Evolutionary conservation across 2,113 vertebrate species (phyloP), one percentile per base, ranked within the genome.

Genomic region (Macquaria australasica): DNA sequence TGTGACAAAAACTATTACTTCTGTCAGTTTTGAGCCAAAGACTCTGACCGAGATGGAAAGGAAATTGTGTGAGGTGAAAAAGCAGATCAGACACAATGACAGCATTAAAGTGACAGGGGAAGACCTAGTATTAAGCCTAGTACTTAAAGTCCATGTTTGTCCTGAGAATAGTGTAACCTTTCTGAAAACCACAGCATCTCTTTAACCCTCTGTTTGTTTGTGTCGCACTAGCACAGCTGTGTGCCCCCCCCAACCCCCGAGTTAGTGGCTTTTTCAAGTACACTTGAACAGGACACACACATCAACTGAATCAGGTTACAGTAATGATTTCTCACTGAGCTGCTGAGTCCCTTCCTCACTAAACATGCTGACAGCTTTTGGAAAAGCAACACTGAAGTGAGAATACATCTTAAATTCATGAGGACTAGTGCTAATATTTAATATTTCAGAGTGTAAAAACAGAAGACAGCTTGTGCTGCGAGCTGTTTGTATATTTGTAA

Each of bases 401-500:
- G 77, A 37, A 77, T 51, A 39, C 63, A 87, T 90, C 74, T 81
- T 73, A 79, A 81, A 88, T 92, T 90, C 84, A 87, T 73, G 67
- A 88, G 77, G 73, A 76, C 70, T 37, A 67, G 53, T 53, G 69
- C 79, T 85, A 78, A 85, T 87, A 83, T 85, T 81, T 83, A 89
- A 92, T 88, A 89, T 88, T 90, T 92, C 68, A 85, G 70, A 39
- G 69, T 9, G 43, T 79, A 64, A 89, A 85, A 81, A 84, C 56
- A 88, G 74, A 73, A 74, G 67, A 86, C 79, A 23, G 74, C 68
- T 79, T 81, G 83, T 74, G 82, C 79, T 77, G 37, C 18, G 18
- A 86, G 88, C 86, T 79, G 76, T 93, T 86, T 83, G 73, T 55
- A 45, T 67, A 37, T 81, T 73, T 83, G 69, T 84, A 77, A 85